Conservation (phyloP, 2,888 invertebrate species). For the Leuctra nigra region DNA sequence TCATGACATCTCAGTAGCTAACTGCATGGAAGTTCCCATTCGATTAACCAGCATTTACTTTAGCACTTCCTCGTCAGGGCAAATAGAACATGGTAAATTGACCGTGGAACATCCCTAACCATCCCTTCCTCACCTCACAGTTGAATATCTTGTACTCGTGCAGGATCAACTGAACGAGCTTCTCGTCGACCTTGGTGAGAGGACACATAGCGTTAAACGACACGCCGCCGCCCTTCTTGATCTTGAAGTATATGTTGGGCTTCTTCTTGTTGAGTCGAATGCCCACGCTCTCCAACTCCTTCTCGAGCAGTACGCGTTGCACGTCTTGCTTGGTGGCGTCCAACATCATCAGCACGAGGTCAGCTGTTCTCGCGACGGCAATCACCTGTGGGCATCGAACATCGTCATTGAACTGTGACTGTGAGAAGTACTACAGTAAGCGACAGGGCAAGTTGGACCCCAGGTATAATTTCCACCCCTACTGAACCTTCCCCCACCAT, state of each 20-base stretch:
- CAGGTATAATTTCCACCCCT: too few relatives aligned
- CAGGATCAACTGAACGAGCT: conserved; percentile 94
- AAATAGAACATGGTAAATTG: too few relatives aligned
- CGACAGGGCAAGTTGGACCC: too few relatives aligned
- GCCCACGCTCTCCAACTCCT: conserved; percentile 95
- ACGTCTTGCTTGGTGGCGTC: conserved; percentile 98
- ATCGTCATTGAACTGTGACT: too few relatives aligned
- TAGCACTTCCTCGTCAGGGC: too few relatives aligned
- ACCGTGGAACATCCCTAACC: too few relatives aligned
- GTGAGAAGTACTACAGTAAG: too few relatives aligned
- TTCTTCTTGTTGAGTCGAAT: conserved; percentile 91
- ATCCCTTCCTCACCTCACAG: conserved; percentile 75
- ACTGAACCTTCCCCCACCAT: too few relatives aligned
- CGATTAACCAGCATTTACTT: too few relatives aligned
- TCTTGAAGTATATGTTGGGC: conserved; percentile 98
- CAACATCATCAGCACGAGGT: conserved; percentile 97
- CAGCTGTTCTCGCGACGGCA: conserved; percentile 96
- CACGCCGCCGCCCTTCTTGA: conserved; percentile 93
- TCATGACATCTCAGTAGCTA: too few relatives aligned
- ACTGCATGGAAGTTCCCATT: too few relatives aligned
- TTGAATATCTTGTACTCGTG: conserved; percentile 98
- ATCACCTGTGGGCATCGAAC: conserved; percentile 60
- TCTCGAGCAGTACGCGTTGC: conserved; percentile 84
- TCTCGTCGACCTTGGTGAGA: conserved; percentile 89
- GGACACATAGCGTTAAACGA: conserved; percentile 96